These are phyloP conservation scores for Tipula lateralis DNA, from an alignment of 2,888 invertebrate genomes.

Conservation along the genomic window DNA sequence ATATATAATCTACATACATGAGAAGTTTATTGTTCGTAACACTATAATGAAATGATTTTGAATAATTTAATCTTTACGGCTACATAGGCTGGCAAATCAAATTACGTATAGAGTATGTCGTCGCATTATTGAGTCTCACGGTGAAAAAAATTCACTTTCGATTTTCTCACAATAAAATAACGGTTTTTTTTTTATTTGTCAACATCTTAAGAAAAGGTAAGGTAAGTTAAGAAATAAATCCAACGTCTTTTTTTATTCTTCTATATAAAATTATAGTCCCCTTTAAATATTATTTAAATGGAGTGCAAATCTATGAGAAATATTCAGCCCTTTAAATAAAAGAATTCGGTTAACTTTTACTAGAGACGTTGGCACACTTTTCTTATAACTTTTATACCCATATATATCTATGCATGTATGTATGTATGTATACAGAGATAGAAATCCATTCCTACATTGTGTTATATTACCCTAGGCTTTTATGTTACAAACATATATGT, in stretches of 20 bases:
- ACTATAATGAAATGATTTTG: neutral
- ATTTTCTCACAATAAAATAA: neutral
- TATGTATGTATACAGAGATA: neutral
- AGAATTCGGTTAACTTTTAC: neutral
- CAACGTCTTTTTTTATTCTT: neutral
- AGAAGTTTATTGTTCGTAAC: neutral
- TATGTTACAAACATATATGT: neutral
- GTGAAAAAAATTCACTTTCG: neutral
- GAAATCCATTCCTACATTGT: neutral
- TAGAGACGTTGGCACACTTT: neutral
- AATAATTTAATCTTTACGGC: neutral
- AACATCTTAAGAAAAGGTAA: conserved; percentile 7
- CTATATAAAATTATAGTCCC: neutral
- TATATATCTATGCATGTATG: too few relatives aligned
- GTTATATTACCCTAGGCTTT: neutral
- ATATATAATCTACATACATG: neutral
- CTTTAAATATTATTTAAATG: neutral
- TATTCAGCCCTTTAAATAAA: neutral
- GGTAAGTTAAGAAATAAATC: neutral
- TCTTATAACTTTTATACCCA: neutral
- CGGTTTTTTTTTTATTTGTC: neutral
- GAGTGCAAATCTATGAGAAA: neutral
- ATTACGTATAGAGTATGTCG: neutral
- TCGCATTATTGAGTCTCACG: neutral
- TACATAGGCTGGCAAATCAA: neutral